Evolutionary conservation across 2,113 vertebrate genomes (phyloP).

Genomic region (Pelodiscus sinensis): DNA sequence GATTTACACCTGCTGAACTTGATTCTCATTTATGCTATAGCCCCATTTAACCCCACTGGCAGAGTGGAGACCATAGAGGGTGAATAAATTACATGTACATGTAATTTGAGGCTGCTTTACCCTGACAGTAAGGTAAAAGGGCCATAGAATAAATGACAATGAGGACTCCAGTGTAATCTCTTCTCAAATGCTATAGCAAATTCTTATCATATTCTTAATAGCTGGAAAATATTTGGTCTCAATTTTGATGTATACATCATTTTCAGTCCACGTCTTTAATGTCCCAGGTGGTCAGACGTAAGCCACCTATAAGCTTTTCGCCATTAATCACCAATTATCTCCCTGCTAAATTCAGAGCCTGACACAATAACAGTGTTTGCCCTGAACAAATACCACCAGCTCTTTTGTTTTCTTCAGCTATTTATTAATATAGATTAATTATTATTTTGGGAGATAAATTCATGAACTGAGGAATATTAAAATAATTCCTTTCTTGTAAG

Average conservation of each 20-base stretch:
- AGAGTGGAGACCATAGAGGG: background rate
- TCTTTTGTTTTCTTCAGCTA: background rate
- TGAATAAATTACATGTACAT: background rate
- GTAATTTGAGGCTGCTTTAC: background rate
- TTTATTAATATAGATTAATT: background rate
- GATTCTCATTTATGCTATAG: rapidly evolving
- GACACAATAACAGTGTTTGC: rapidly evolving
- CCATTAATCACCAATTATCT: background rate
- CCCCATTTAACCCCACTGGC: rapidly evolving
- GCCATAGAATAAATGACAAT: background rate
- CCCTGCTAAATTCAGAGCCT: rapidly evolving
- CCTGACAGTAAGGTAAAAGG: background rate
- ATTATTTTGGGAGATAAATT: background rate
- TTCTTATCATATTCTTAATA: background rate
- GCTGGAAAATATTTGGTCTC: background rate
- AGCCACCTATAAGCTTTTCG: background rate
- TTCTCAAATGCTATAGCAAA: rapidly evolving
- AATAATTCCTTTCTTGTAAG: background rate
- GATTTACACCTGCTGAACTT: background rate
- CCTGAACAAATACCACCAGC: rapidly evolving
- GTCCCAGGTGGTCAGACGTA: background rate
- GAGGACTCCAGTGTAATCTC: background rate
- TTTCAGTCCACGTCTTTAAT: background rate
- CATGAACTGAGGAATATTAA: background rate
- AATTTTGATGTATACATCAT: background rate